Base-by-base conservation (phyloP, 2,888 invertebrate genomes). In the Drosophila meridionalis region DNA sequence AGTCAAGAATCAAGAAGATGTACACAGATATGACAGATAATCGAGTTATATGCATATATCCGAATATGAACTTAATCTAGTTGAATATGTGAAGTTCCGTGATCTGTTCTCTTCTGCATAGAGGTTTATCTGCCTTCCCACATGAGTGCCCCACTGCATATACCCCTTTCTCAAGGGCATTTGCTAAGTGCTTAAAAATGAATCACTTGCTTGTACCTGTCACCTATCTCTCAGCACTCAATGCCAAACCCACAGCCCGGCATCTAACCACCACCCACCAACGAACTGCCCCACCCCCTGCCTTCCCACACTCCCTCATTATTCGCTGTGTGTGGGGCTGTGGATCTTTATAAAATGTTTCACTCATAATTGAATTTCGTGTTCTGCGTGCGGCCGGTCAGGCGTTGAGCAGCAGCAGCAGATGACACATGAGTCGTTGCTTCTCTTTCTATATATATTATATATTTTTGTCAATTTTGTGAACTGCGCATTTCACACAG, bases 351-450 rank as follows among this genome's bases (percentile, higher is more conserved):
- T 56, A 66, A 78, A 78, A 30, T 78, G 64, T 68, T 53, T 70
- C 73, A 64, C 64, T 81, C 73, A 76, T 84, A 84, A 84, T 84
- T 84, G 85, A 87, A 78, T 82, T 86, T 78, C 69, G 71, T 69
- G 38, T 57, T 57, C 69, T 57, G 48, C 32, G 38, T 32, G 36
- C 26, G 38, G 60, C 56, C 62, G 63, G 75, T 66, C 69, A 53
- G 70, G 14, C 70, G 50, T 32, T 8, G 32, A 50, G 32, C 50
- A 50, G 32, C 50, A 63, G 53, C 38, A 57, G 52, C 58, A 45
- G 69, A 78, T 74, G 77, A 83, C 69, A 78, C 60, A 68, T 64
- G 43, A 68, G 48, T 48, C 53, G 36, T 43, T 58, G 34, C 59
- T 61, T 45, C 43, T 58, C 47, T 61, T 57, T 43, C 47, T 34